phyloP scores from a whole-genome alignment of 2,888 invertebrate genomes.

The Cryptocephalus moraei region DNA sequence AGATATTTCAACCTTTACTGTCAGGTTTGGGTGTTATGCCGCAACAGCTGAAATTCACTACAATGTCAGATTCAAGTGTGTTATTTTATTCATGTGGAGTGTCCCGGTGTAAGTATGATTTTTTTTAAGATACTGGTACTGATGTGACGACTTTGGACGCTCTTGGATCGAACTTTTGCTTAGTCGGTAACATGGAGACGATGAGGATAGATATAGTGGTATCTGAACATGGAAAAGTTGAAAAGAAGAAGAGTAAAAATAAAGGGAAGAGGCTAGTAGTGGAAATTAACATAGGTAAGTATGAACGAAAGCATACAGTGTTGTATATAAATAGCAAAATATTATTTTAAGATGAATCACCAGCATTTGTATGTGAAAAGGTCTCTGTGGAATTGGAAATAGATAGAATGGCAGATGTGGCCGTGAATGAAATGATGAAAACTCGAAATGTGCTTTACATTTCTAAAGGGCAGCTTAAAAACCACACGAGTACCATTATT shows the following conservation, averaged over 20 bases:
- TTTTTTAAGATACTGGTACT: slow-evolving; percentile 38
- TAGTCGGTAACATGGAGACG: slow-evolving; percentile 75
- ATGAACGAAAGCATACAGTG: not conserved
- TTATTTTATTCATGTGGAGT: not conserved
- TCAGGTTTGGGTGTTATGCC: slow-evolving; percentile 85
- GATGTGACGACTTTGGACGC: slow-evolving; percentile 69
- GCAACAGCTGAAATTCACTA: slow-evolving; percentile 58
- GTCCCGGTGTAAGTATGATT: not conserved
- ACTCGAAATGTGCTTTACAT: slow-evolving; percentile 79
- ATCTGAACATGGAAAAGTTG: slow-evolving; percentile 67
- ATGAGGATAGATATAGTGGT: slow-evolving; percentile 92
- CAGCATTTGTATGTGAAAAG: slow-evolving; percentile 87
- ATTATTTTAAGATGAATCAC: slow-evolving; percentile 50
- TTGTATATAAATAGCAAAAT: not conserved
- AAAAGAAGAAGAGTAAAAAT: slow-evolving; percentile 45
- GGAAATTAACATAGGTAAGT: slow-evolving; percentile 27
- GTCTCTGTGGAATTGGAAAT: slow-evolving; percentile 84
- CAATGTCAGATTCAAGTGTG: slow-evolving; percentile 33
- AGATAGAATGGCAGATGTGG: slow-evolving; percentile 81
- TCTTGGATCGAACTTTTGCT: slow-evolving; percentile 75
- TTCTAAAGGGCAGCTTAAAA: slow-evolving; percentile 77
- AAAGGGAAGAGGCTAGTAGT: slow-evolving; percentile 33
- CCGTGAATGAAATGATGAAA: slow-evolving; percentile 74
- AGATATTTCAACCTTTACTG: slow-evolving; percentile 86
- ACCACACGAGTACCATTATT: slow-evolving; percentile 83